Evolutionary conservation across 2,797 vertebrate genomes (phyloP), one percentile per base, ranked within the genome.

Genomic region (Arremon aurantiirostris): DNA sequence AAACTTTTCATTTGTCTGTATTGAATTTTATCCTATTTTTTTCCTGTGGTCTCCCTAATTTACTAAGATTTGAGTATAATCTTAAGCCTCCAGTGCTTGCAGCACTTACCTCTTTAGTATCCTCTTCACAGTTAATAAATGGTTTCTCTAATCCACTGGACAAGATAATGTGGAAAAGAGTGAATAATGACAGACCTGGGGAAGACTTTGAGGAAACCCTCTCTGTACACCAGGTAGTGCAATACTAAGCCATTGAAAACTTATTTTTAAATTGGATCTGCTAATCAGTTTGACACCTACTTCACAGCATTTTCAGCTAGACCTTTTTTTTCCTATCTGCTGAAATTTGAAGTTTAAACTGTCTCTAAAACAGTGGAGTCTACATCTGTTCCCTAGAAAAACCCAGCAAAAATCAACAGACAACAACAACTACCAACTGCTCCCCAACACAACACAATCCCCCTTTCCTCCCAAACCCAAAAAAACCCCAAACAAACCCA

Each of bases 101-200:
- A 81, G 90, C 80, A 78, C 65, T 91, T 91, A 81, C 57, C 56
- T 91, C 69, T 92, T 92, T 55, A 94, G 85, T 83, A 65, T 90
- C 82, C 85, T 86, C 91, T 93, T 94, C 76, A 75, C 49, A 65
- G 87, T 88, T 91, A 91, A 94, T 88, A 83, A 95, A 91, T 66
- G 82, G 68, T 89, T 94, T 95, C 82, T 87, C 27, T 93, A 89
- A 96, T 92, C 87, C 69, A 64, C 44, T 90, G 87, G 79, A 91
- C 85, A 72, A 90, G 82, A 47, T 90, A 93, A 95, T 82, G 78
- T 79, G 59, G 57, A 72, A 94, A 93, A 94, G 65, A 64, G 35
- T 65, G 87, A 94, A 50, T 81, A 91, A 73, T 60, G 82, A 57
- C 65, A 83, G 65, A 72, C 50, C 19, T 26, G 21, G 41, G 52